Evolutionary conservation across 2,888 invertebrate species (phyloP), one percentile per base, ranked within the genome.

Genomic region (Emmelina monodactyla): DNA sequence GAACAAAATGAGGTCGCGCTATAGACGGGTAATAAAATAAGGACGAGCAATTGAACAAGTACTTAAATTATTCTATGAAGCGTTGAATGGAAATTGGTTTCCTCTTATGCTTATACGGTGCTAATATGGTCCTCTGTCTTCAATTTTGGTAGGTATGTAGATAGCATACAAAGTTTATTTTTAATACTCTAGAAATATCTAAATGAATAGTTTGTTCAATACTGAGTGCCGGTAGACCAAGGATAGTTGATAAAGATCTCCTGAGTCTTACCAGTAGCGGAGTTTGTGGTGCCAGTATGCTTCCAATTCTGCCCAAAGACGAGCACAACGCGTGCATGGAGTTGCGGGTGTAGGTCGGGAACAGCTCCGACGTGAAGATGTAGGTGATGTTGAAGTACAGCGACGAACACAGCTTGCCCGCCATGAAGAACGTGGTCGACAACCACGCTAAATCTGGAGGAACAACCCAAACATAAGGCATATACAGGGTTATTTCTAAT

Each of bases 261-360:
- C n/a, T n/a, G n/a, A n/a, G n/a, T 14, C 13, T 34, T 70, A 87
- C 87, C 71, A 88, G 48, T 42, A 87, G 58, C 2, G 86, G 86
- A 19, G 85, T 85, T 53, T 87, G 87, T 3, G 87, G 87, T 2
- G 87, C 84, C 9, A 86, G 47, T 49, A 87, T 85, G 1, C 85
- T 84, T 1, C 87, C 87, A 28, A 86, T 67, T 29, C 87, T 69
- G 7, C 87, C 87, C 35, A 86, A 64, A 46, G 86, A 87, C 0
- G 86, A 87, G 56, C 87, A 87, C 15, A 83, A 64, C 0, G 85
- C 86, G 49, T 87, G 83, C 60, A 87, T 75, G 1, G 87, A 85
- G 54, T 87, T 86, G 40, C 87, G 66, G 3, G 86, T 72, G 32
- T 82, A 82, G 0, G 87, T 88, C 0, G 87, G 87, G 53, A 88